Percentiles rank a stretch among this genome's conserved stretches.
Conservation (phyloP, 1,140 invertebrate genomes). For the Nomia melanderi region DNA sequence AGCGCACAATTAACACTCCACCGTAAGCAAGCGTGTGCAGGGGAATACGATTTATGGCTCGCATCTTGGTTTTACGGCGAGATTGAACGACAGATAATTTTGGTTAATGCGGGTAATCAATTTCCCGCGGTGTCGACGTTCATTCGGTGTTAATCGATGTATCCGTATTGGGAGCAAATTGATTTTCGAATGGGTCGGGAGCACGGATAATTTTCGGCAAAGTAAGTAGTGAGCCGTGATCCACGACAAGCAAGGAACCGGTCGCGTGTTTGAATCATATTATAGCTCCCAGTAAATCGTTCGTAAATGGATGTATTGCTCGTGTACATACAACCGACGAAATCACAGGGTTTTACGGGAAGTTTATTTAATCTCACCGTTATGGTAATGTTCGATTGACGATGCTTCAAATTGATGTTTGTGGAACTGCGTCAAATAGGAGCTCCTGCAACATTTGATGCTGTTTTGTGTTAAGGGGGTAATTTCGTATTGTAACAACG, state of each 20-base stretch:
- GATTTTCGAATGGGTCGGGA: background rate
- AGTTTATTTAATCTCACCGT: background rate
- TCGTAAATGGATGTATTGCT: constrained; percentile 15
- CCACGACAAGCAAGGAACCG: background rate
- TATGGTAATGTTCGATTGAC: background rate
- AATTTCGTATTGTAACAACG: too few species aligned
- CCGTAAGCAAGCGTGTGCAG: background rate
- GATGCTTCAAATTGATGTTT: background rate
- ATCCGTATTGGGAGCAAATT: constrained; percentile 4
- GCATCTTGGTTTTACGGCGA: constrained; percentile 12
- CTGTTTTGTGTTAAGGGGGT: background rate
- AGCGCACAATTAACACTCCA: constrained; percentile 31
- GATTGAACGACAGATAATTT: constrained; percentile 17
- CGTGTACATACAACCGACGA: background rate
- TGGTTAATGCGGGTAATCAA: background rate
- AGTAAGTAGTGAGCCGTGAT: background rate
- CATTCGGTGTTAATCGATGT: background rate
- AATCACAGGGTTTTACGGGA: background rate
- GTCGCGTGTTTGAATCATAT: background rate
- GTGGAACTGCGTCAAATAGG: background rate
- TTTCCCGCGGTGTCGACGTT: constrained; percentile 1
- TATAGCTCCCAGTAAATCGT: background rate
- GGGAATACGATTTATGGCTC: constrained; percentile 5
- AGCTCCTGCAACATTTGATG: background rate
- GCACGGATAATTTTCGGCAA: background rate